Evolutionary conservation across 2,113 vertebrate genomes (phyloP), one percentile per base, ranked within the genome.

Genomic region (Hypanus sabinus): DNA sequence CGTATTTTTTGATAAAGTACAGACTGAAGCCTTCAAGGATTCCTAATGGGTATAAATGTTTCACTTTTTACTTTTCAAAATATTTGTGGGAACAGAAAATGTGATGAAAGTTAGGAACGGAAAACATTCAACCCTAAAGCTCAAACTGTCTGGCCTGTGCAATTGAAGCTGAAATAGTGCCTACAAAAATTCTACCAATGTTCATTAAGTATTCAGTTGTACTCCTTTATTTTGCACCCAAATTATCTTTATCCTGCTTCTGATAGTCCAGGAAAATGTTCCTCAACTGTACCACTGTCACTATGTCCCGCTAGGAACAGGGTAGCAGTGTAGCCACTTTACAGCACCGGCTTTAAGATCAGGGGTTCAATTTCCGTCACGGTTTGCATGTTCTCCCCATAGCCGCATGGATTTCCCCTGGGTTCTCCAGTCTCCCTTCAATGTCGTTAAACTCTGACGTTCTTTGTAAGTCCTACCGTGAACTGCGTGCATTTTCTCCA

Each of bases 1-100:
- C 46, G 70, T 38, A 38, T 46, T 93, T 90, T 93, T 75, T 93
- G 91, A 93, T 73, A 93, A 75, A 93, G 70, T 55, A 10, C 24
- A 71, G 24, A 75, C 36, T 73, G 91, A 55, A 73, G 36, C 65
- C 22, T 93, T 75, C 91, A 93, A 93, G 68, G 18, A 22, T 73
- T 90, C 22, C 65, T 46, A 93, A 55, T 36, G 12, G 38, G 70
- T 75, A 24, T 73, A 38, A 70, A 93, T 93, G 38, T 75, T 93
- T 75, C 68, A 93, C 70, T 30, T 46, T 73, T 36, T 30, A 27
- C 68, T 55, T 75, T 55, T 30, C 38, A 38, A 30, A 55, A 75
- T 55, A 65, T 18, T 65, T 90, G 85, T 33, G 60, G 60, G 85
- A 90, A 90, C 60, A 65, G 60, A 90, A 90, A 90, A 90, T 68